Evolutionary conservation across 2,888 invertebrate genomes (phyloP).

Genomic region (Exocentrus adspersus): DNA sequence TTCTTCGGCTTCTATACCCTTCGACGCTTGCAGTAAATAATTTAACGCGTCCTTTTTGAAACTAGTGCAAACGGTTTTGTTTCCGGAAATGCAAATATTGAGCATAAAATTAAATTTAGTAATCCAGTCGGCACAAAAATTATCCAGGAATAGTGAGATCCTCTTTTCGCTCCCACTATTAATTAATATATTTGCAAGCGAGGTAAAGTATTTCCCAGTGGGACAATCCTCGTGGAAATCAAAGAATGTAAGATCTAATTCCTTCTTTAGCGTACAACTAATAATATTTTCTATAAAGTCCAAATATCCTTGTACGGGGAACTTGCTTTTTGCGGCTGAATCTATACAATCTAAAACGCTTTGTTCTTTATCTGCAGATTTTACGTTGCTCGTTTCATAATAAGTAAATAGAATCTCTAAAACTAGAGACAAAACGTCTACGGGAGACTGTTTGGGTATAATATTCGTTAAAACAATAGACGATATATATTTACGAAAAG

Average conservation of each 20-base stretch:
- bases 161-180: conserved; percentile 58
- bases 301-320: conserved; percentile 69
- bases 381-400: conserved; percentile 59
- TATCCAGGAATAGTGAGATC: conserved; percentile 63
- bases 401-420: conserved; percentile 64
- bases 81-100: conserved; percentile 42
- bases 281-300: conserved; percentile 67
- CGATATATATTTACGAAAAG: conserved; percentile 54
- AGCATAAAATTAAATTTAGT: conserved; percentile 44
- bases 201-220: conserved; percentile 60
- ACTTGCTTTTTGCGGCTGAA: conserved; percentile 63
- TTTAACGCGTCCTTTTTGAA: conserved; percentile 34
- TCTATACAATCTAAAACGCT: conserved; percentile 47
- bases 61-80: conserved; percentile 17
- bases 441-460: conserved; percentile 59
- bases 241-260: conserved; percentile 63
- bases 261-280: conserved; percentile 62
- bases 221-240: conserved; percentile 62
- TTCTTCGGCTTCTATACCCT: conserved; percentile 16
- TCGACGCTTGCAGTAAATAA: conserved; percentile 33
- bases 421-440: conserved; percentile 60
- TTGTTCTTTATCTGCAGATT: conserved; percentile 1
- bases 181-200: conserved; percentile 62
- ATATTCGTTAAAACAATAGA: conserved; percentile 64
- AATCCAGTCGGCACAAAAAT: conserved; percentile 34